Evolutionary conservation across 2,888 invertebrate genomes (phyloP).

Genomic region (Anodontia alba): DNA sequence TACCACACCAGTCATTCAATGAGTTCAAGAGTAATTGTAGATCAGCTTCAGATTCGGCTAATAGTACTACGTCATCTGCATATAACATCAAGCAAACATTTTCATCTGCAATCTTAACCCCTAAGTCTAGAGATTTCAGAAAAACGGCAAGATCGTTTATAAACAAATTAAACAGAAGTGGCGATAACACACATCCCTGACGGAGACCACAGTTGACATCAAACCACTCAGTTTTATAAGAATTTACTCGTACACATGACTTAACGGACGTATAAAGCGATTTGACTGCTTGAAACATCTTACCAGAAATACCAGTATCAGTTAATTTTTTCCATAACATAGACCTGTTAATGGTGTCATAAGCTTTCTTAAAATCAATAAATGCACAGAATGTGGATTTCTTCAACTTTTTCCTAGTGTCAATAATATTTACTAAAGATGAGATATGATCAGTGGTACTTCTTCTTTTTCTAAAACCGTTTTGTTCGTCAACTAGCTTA

Average conservation of each 20-base stretch:
- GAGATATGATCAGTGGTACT: conserved; percentile 30
- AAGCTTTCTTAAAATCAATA: conserved; percentile 36
- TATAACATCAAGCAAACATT: conserved; percentile 7
- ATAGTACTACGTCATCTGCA: conserved; percentile 13
- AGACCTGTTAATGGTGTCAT: conserved; percentile 20
- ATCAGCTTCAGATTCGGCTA: neutral
- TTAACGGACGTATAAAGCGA: conserved; percentile 1
- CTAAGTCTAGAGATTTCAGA: neutral
- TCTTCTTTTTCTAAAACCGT: conserved; percentile 28
- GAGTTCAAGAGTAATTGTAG: conserved; percentile 8
- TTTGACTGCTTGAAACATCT: conserved; percentile 1
- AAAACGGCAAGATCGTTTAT: conserved; percentile 17
- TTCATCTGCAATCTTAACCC: neutral
- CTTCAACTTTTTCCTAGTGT: conserved; percentile 20
- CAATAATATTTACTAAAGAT: conserved; percentile 24
- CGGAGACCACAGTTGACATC: conserved; percentile 1
- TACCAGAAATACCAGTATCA: conserved; percentile 16
- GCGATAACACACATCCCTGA: conserved; percentile 21
- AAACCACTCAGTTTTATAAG: conserved; percentile 19
- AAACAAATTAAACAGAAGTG: conserved; percentile 19
- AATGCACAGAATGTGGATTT: conserved; percentile 35
- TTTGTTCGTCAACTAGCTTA: conserved; percentile 32
- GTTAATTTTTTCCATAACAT: neutral
- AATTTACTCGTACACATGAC: conserved; percentile 19
- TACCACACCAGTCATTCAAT: neutral